Percentiles rank a stretch among this genome's conserved stretches.
Evolutionary conservation across 2,113 vertebrate genomes (phyloP).

Genomic region (Pachyramphus minor): DNA sequence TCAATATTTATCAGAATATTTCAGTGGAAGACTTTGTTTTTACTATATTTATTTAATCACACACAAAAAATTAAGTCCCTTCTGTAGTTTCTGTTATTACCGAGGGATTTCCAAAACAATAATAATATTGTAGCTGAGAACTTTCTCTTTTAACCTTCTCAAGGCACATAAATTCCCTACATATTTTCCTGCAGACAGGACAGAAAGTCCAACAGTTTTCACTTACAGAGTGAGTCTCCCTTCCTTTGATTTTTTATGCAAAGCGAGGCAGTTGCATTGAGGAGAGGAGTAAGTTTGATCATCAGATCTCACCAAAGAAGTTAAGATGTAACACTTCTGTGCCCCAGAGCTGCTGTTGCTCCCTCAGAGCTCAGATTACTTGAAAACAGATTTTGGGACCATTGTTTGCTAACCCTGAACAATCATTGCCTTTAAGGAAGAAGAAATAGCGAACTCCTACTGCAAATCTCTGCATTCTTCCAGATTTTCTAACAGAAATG

Average conservation of each 20-base stretch:
- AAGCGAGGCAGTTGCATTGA: not conserved
- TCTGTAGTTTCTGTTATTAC: not conserved
- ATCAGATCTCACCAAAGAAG: not conserved
- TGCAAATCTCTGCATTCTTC: not conserved
- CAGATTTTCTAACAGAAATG: not conserved
- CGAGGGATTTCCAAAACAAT: not conserved
- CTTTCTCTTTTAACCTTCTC: not conserved
- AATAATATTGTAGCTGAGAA: not conserved
- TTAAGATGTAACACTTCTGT: not conserved
- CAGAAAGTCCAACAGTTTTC: not conserved
- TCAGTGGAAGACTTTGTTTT: not conserved
- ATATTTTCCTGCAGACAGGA: not conserved
- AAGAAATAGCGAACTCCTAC: not conserved
- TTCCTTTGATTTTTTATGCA: not conserved
- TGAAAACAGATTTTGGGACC: not conserved
- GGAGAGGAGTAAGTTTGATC: not conserved
- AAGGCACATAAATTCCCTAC: not conserved
- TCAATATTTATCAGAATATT: not conserved
- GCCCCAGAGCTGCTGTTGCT: not conserved
- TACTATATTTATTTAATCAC: not conserved
- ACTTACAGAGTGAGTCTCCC: not conserved
- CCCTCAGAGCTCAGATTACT: not conserved
- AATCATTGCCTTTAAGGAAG: not conserved
- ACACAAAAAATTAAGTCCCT: not conserved
- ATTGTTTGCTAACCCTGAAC: not conserved